Evolutionary conservation across 2,113 vertebrate genomes (phyloP), one percentile per base, ranked within the genome.

Genomic region (Camelus bactrianus): DNA sequence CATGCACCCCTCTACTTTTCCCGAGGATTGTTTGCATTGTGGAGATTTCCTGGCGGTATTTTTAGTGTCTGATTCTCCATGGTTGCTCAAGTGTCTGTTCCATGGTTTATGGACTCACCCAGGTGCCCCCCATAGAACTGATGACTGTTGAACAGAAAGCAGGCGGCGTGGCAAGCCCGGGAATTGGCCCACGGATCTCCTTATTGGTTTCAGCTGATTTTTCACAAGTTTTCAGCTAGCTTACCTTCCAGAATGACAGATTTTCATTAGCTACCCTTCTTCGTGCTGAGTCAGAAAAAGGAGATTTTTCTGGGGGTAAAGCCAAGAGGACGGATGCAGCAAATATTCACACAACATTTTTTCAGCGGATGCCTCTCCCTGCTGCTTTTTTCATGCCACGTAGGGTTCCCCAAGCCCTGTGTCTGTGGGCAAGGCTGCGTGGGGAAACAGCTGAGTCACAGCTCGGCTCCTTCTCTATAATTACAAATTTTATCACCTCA

Each of bases 401-500:
- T 93, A 89, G 30, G 38, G 46, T 52, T 93, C 62, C 92, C 26
- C 30, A 20, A 50, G 70, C 46, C 32, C 26, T 3, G 50, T 0
- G 8, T 90, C 94, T 79, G 72, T 13, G 38, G 79, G 72, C 30
- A 58, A 60, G 65, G 58, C 94, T n/a, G 19, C 17, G 0, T 28
- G 26, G 76, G 32, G 90, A 91, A 97, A 91, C 6, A 28, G 93
- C 90, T 26, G 62, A 98, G 91, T 95, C 93, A 96, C 64, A 9
- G 56, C 42, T 86, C 52, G 85, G 87, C 73, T 64, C 67, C 85
- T 95, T 87, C 91, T 28, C 91, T 96, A 6, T 89, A 56, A 58
- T 69, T 83, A 93, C 54, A 54, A 52, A 28, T 13, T 58, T 54
- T 93, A 95, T 88, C 95, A 75, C 79, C 79, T 97, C 93, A 82